Evolutionary conservation across 92 coral and sea anemone genomes (phyloP).

Genomic region (Phenganax stokvisi): DNA sequence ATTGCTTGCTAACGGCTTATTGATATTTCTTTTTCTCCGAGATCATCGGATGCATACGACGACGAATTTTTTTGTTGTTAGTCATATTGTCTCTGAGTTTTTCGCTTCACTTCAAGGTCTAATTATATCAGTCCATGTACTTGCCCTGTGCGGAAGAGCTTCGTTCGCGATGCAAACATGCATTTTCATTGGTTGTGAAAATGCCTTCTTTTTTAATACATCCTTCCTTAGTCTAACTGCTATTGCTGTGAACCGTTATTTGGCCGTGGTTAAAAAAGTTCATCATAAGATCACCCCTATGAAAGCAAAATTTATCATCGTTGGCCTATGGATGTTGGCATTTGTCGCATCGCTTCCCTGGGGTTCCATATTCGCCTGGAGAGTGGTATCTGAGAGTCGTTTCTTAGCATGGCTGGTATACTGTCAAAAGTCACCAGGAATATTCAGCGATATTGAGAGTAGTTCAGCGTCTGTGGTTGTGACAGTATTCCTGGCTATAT

Average conservation of each 20-base stretch:
- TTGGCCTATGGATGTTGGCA: constrained; percentile 54
- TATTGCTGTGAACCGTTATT: constrained; percentile 63
- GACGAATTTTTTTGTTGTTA: constrained; percentile 61
- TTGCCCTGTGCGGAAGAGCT: constrained; percentile 38
- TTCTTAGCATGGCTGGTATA: constrained; percentile 72
- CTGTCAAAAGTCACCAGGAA: constrained; percentile 53
- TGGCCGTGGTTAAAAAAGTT: constrained; percentile 66
- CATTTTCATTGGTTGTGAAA: constrained; percentile 55
- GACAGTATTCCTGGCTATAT: constrained; percentile 30
- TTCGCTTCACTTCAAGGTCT: constrained; percentile 62
- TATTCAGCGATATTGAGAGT: constrained; percentile 10
- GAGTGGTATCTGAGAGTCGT: constrained; percentile 47
- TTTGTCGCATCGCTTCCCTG: constrained; percentile 62
- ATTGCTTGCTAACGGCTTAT: constrained; percentile 54
- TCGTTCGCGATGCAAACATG: constrained; percentile 36
- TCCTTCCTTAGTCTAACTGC: constrained; percentile 63
- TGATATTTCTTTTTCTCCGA: constrained; percentile 53
- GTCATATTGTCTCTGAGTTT: constrained; percentile 64
- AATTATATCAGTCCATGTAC: constrained; percentile 53
- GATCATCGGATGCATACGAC: constrained; percentile 70
- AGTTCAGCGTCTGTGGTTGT: constrained; percentile 3
- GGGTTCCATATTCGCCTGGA: constrained; percentile 47
- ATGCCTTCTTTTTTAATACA: constrained; percentile 58
- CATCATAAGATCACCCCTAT: constrained; percentile 63
- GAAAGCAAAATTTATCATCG: constrained; percentile 46